A percentile compares a stretch with the other conserved stretches of the same genome.
Conservation (phyloP, 2,888 invertebrate species). For the Tenthredo notha region DNA sequence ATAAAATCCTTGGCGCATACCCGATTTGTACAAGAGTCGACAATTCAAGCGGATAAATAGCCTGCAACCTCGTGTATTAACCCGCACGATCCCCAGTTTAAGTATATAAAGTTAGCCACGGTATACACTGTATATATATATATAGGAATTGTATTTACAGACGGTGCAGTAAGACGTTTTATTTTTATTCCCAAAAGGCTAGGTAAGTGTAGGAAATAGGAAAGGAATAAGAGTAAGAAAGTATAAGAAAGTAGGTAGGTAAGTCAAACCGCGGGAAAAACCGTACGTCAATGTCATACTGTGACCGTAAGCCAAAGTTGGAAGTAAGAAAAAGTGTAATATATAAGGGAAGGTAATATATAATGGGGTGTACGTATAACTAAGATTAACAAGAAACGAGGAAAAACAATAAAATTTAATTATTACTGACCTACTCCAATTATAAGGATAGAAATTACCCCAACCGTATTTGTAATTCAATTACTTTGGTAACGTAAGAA, state of each 20-base stretch:
- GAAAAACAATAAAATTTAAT: background rate
- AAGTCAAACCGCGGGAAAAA: background rate
- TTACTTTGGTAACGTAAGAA: background rate
- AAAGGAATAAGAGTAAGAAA: background rate
- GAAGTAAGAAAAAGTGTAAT: background rate
- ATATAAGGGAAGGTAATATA: background rate
- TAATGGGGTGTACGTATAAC: background rate
- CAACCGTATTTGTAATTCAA: background rate
- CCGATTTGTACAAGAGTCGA: conserved; percentile 13
- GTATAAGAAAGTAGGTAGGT: background rate
- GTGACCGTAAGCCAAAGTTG: background rate
- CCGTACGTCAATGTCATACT: background rate
- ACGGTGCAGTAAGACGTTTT: conserved; percentile 7
- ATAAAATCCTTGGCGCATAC: conserved; percentile 13
- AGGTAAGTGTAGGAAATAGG: conserved; percentile 19
- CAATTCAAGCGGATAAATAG: conserved; percentile 12
- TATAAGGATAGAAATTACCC: background rate
- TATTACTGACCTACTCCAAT: background rate
- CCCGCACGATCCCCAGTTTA: background rate
- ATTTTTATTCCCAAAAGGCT: conserved; percentile 56
- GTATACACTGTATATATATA: background rate
- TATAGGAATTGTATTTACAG: conserved; percentile 6
- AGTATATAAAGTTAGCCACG: background rate
- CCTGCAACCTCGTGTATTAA: background rate
- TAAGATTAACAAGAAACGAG: background rate